phyloP scores from a whole-genome alignment of 2,888 invertebrate genomes.

The Pseudoips prasinana region DNA sequence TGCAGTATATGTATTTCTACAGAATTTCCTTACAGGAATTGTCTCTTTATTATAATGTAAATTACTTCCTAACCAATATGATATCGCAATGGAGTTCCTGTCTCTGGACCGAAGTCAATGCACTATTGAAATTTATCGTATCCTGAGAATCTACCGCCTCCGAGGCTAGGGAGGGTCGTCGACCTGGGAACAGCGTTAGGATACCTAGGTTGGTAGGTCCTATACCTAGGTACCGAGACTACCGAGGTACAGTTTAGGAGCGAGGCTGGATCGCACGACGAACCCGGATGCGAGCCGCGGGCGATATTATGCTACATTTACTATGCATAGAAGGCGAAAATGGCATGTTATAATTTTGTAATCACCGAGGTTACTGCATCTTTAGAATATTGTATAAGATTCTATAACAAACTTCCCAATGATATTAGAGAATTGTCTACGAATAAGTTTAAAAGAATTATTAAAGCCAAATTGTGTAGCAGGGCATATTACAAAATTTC shows the following conservation, averaged over 20 bases:
- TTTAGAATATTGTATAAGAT: too few species aligned
- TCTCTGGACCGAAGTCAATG: slow-evolving; percentile 62
- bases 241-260: slow-evolving; percentile 44
- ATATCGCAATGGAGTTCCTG: slow-evolving; percentile 39
- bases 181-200: slow-evolving; percentile 71
- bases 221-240: neutral
- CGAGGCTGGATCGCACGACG: slow-evolving; percentile 56
- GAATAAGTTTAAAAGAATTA: too few species aligned
- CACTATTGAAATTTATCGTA: slow-evolving; percentile 79
- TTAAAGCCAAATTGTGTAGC: too few species aligned
- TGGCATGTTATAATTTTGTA: too few species aligned
- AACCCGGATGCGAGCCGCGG: slow-evolving; percentile 60
- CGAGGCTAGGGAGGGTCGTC: slow-evolving; percentile 61
- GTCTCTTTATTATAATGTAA: too few species aligned
- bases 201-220: slow-evolving; percentile 52
- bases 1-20: too few species aligned
- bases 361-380: too few species aligned
- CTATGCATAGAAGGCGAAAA: slow-evolving; percentile 11
- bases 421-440: too few species aligned
- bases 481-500: too few species aligned
- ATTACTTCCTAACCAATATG: slow-evolving; percentile 16
- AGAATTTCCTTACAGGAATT: too few species aligned
- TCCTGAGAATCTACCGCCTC: slow-evolving; percentile 74
- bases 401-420: too few species aligned
- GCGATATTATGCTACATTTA: slow-evolving; percentile 1